Evolutionary conservation across 2,113 vertebrate species (phyloP).

Genomic region (Tragelaphus imberbis): DNA sequence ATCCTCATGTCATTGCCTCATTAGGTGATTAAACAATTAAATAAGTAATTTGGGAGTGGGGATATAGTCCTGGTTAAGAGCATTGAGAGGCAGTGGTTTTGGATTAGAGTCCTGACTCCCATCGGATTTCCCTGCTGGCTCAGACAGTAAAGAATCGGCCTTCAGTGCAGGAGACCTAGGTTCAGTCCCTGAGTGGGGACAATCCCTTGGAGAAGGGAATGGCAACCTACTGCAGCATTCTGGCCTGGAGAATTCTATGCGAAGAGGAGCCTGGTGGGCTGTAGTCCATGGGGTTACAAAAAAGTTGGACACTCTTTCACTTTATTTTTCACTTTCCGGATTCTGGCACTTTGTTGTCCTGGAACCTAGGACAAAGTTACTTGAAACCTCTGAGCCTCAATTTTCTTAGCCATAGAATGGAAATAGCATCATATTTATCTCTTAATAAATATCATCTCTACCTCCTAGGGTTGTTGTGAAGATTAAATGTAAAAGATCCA

Average conservation of each 20-base stretch:
- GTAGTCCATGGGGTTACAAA: background rate
- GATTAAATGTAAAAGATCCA: background rate
- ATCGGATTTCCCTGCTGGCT: background rate
- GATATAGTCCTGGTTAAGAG: background rate
- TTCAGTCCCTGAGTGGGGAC: background rate
- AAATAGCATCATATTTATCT: background rate
- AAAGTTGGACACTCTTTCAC: background rate
- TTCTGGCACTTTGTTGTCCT: background rate
- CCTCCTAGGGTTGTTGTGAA: background rate
- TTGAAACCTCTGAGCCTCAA: background rate
- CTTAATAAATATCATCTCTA: background rate
- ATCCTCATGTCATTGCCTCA: background rate
- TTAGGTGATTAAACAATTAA: background rate
- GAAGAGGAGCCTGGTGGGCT: background rate
- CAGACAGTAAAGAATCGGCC: background rate
- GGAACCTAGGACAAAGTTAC: background rate
- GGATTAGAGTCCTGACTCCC: background rate
- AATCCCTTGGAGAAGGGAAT: background rate
- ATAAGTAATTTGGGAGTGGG: background rate
- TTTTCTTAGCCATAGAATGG: background rate
- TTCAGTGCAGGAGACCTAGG: background rate
- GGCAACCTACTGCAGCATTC: background rate
- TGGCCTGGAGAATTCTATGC: background rate
- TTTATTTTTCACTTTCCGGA: background rate
- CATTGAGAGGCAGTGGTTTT: background rate